Evolutionary conservation across 2,888 invertebrate species (phyloP).

Genomic region (Drosophila fungiperda): DNA sequence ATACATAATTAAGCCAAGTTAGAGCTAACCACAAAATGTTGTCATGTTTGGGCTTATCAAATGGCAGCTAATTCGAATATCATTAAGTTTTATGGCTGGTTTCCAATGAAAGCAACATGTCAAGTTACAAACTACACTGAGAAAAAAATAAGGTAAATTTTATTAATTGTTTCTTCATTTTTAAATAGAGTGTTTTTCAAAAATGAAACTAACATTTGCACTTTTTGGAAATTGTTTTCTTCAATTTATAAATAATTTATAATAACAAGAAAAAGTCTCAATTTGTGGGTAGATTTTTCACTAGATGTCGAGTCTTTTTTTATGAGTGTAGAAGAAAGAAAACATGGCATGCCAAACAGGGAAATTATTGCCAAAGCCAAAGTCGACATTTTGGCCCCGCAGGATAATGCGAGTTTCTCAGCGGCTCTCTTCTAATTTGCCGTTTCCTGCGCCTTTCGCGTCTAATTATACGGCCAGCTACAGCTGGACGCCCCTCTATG

Average conservation of each 20-base stretch:
- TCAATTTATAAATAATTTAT: not conserved
- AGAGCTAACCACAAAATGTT: constrained; percentile 17
- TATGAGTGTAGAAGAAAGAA: not conserved
- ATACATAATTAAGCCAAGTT: constrained; percentile 2
- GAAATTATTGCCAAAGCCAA: constrained; percentile 51
- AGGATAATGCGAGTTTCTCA: constrained; percentile 66
- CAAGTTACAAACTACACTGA: constrained; percentile 9
- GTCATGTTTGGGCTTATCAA: constrained; percentile 57
- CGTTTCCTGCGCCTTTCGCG: constrained; percentile 72
- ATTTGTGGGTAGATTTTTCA: not conserved
- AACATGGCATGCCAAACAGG: constrained; percentile 48
- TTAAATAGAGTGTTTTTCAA: too few species aligned
- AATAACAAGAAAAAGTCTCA: too few species aligned
- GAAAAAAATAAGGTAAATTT: not conserved
- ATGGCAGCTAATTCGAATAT: constrained; percentile 67
- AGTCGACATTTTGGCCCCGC: constrained; percentile 49
- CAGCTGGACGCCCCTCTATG: constrained; percentile 16
- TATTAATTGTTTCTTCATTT: too few species aligned
- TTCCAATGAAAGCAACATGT: constrained; percentile 56
- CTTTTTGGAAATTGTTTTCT: not conserved
- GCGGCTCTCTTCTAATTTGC: constrained; percentile 66
- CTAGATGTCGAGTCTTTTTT: not conserved
- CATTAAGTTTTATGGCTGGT: constrained; percentile 71
- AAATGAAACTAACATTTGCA: too few species aligned
- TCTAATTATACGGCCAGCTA: constrained; percentile 61